Base-by-base conservation (phyloP, 2,113 vertebrate species). In the Stercorarius parasiticus region DNA sequence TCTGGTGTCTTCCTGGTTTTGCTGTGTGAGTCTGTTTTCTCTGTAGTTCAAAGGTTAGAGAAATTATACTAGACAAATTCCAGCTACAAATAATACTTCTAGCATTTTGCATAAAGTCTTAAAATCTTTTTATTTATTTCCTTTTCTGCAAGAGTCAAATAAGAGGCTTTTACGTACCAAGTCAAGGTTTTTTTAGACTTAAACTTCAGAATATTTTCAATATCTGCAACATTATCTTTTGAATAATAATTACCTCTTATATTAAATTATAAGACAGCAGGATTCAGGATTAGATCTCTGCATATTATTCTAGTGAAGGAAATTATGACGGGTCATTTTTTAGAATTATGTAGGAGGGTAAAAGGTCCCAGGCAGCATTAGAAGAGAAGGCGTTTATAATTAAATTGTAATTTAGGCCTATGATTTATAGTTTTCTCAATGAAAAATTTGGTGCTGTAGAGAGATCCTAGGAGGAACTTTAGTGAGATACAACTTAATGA, bases 351-450 rank as follows among this genome's bases (percentile, higher is more conserved):
- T 98, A 98, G 98, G 98, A 99, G 99, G 99, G 98, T 98, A 98
- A 98, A 98, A 98, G 98, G 98, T 99, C 99, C 99, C 98, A 98
- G 98, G 98, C 98, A 99, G 99, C 99, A 99, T 99, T 99, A 98
- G 99, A 98, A 98, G 98, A 98, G 98, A 99, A 99, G 98, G 98
- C 99, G 98, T 98, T 98, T 98, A 99, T 99, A 99, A 99, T 99
- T 99, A 99, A 99, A 99, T 99, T 99, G 99, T 99, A 99, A 99
- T 99, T 99, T 99, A 99, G 99, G 98, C 98, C 98, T 96, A 98
- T 99, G 98, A 99, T 99, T 98, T 98, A 98, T 98, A 97, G 98
- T 98, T 98, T 99, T 98, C 98, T 98, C 98, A 98, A 98, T 98
- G 98, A 98, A 98, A 98, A 98, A 98, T 98, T 98, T 97, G 98